Evolutionary conservation across 2,888 invertebrate genomes (phyloP).

Genomic region (Drosophila suboccidentalis): DNA sequence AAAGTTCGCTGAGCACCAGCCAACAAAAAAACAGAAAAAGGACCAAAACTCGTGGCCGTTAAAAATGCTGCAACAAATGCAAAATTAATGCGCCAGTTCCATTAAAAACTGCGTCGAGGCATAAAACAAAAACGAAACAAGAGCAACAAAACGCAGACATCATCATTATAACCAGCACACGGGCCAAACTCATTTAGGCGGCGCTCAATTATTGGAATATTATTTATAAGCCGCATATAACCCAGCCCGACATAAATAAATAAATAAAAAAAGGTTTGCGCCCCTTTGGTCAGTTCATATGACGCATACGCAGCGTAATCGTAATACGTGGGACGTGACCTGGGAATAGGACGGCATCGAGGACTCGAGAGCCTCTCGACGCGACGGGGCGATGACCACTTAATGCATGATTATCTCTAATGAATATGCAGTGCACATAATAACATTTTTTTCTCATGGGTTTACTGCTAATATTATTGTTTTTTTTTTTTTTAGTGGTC

Average conservation of each 20-base stretch:
- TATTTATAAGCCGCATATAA: constrained; percentile 70
- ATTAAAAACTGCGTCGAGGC: constrained; percentile 26
- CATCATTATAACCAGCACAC: constrained; percentile 30
- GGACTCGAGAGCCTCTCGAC: neutral
- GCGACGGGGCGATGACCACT: constrained; percentile 57
- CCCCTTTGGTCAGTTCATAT: constrained; percentile 44
- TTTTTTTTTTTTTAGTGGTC: neutral
- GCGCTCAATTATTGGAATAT: constrained; percentile 80
- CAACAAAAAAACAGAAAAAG: constrained; percentile 10
- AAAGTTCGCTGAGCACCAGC: constrained; percentile 55
- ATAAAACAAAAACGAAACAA: constrained; percentile 21
- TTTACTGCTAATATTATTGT: neutral
- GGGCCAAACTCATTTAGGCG: constrained; percentile 41
- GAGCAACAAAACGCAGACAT: constrained; percentile 23
- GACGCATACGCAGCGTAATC: constrained; percentile 60
- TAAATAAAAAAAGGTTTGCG: constrained; percentile 9
- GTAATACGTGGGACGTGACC: constrained; percentile 51
- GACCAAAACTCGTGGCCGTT: neutral
- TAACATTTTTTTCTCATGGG: constrained; percentile 25
- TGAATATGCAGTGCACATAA: constrained; percentile 71
- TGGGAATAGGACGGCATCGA: constrained; percentile 23
- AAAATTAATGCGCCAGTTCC: constrained; percentile 71
- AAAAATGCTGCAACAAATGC: constrained; percentile 69
- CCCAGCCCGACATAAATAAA: constrained; percentile 16
- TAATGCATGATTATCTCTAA: constrained; percentile 76